Evolutionary conservation across 2,113 vertebrate genomes (phyloP), one percentile per base, ranked within the genome.

Genomic region (Rutilus rutilus): DNA sequence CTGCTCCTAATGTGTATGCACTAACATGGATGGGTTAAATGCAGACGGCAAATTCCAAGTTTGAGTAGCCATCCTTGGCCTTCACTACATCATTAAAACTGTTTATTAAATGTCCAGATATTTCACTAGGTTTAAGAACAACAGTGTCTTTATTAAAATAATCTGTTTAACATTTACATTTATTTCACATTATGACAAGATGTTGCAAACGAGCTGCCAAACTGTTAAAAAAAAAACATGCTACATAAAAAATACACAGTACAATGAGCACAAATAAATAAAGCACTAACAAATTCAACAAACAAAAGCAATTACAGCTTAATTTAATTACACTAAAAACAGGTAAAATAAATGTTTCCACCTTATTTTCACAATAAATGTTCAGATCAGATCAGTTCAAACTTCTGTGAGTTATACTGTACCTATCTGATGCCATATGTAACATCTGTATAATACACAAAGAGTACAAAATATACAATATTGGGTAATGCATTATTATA

Each of bases 101-200:
- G 39, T 42, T 50, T 33, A 33, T 65, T 65, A 65, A 7, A 14
- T 15, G 2, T 30, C 6, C 27, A 9, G 30, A 4, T 67, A 19
- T 33, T 36, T 67, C 33, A 67, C 2, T 19, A 60, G 15, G 7
- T 10, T 25, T 39, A 82, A 82, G 50, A 85, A 82, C 60, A 85
- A 52, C 47, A 27, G 62, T 77, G 19, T 86, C 77, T 89, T 89
- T 89, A 89, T 89, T 89, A 89, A 87, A 86, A 89, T 86, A 78
- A 86, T 86, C 62, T 84, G 76, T 84, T 87, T 86, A 75, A 77
- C 71, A 83, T 89, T 87, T 85, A 87, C 84, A 89, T 64, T 86
- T 88, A 87, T 45, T 87, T 86, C 64, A 88, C 84, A 79, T 50
- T 89, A 57, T 57, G 65, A 17, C 17, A 80, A 74, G 2, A 86